Percentiles rank a stretch among this genome's conserved stretches.
Evolutionary conservation across 2,797 vertebrate species (phyloP).

Genomic region (Myotis daubentonii): DNA sequence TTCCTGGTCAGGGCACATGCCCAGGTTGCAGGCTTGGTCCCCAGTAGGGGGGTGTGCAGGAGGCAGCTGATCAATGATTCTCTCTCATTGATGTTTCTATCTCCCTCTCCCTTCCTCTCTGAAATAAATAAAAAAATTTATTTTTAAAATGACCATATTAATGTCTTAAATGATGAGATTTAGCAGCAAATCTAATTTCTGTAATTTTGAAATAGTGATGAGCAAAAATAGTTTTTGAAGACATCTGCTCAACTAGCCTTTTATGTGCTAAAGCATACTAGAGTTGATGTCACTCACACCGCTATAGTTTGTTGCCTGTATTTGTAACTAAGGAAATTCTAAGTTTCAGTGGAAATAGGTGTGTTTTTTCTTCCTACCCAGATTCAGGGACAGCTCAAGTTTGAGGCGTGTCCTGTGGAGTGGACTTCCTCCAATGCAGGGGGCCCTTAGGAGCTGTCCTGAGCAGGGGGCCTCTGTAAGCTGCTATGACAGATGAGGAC

Average conservation of each 20-base stretch:
- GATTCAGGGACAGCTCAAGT: neutral
- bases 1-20: too few species aligned
- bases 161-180: neutral
- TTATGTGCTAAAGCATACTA: neutral
- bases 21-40: too few species aligned
- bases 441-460: neutral
- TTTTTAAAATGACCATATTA: neutral
- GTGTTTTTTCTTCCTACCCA: neutral
- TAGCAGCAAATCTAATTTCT: neutral
- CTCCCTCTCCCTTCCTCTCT: too few species aligned
- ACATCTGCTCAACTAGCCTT: neutral
- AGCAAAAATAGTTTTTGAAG: neutral
- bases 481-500: neutral
- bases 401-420: fast-evolving
- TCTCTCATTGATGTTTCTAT: too few species aligned
- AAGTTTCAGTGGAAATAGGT: neutral
- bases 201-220: neutral
- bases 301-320: neutral
- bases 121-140: too few species aligned
- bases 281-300: neutral
- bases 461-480: neutral
- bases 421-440: neutral
- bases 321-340: neutral
- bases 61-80: too few species aligned
- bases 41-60: too few species aligned